A percentile compares a stretch with the other conserved stretches of the same genome.
Evolutionary conservation across 2,113 vertebrate genomes (phyloP).

Genomic region (Oryzias javanicus): DNA sequence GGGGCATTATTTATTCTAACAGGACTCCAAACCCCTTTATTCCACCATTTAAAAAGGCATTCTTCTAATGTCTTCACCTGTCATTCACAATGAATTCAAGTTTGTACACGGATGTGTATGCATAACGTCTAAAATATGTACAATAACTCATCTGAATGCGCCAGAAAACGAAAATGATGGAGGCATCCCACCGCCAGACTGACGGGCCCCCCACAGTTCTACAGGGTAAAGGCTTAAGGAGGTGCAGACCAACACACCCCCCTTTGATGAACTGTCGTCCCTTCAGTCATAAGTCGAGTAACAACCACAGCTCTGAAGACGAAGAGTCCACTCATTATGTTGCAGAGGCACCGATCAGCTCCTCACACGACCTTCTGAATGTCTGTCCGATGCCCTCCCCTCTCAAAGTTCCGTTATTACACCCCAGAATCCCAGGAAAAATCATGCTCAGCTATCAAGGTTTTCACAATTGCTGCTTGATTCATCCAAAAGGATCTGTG

Average conservation of each 20-base stretch:
- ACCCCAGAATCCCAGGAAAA: constrained; percentile 46
- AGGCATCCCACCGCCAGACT: constrained; percentile 58
- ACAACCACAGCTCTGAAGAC: constrained; percentile 43
- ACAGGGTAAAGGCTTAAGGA: constrained; percentile 67
- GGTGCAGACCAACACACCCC: constrained; percentile 51
- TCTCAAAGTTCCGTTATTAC: constrained; percentile 39
- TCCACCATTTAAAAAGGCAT: constrained; percentile 57
- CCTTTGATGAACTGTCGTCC: constrained; percentile 45
- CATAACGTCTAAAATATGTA: constrained; percentile 59
- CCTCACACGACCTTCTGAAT: constrained; percentile 34
- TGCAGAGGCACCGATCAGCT: constrained; percentile 55
- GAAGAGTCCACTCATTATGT: constrained; percentile 45
- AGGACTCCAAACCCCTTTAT: constrained; percentile 25
- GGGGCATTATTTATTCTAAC: constrained; percentile 44
- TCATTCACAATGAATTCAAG: constrained; percentile 53
- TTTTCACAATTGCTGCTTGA: constrained; percentile 70
- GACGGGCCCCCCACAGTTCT: constrained; percentile 37
- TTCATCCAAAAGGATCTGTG: constrained; percentile 47
- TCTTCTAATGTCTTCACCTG: constrained; percentile 48
- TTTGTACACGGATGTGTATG: constrained; percentile 52
- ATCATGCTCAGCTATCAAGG: constrained; percentile 60
- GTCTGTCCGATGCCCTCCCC: constrained; percentile 42
- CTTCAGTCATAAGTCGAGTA: constrained; percentile 39
- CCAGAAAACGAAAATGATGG: constrained; percentile 55
- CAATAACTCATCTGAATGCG: constrained; percentile 59